Base-by-base conservation (phyloP, 2,888 invertebrate species). In the Volucella inanis region DNA sequence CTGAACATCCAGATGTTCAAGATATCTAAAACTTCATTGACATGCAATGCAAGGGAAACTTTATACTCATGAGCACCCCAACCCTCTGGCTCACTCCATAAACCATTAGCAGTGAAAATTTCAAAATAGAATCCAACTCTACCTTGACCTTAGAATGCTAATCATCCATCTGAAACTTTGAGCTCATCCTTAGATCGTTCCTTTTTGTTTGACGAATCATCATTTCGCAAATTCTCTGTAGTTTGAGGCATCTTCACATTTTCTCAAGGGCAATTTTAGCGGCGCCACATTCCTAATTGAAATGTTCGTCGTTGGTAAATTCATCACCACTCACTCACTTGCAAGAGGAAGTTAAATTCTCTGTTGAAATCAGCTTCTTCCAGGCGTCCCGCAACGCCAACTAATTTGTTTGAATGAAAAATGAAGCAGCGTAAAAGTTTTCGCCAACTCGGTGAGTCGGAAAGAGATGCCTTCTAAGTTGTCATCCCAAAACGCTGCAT, bases 401-500 rank as follows among this genome's bases (percentile, higher is more conserved):
- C 67, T 77, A 68, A 77, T 77, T 77, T 77, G 68, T 62, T 77
- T 77, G 47, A 72, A 14, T 4, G 61, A 50, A 50, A 49, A 71
- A 50, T 59, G 18, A 68, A 52, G 43, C 31, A 62, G 31, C 43
- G 45, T 38, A 68, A 76, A 76, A 68, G 50, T 76, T 67, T 76
- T 49, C 6, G 62, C 47, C 52, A n/a, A 54, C 76, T 76, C 14
- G 43, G 18, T 67, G 12, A 39, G 59, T 43, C 31, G 31, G 31
- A 4, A 31, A 31, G 31, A 31, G 31, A 31, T 31, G 31, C 31
- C 22, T 50, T 10, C 52, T n/a, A 50, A 50, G 76, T 77, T 77
- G 68, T 68, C 76, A 52, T 61, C 54, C 54, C 68, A 45, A 77
- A 77, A 70, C 39, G 77, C 68, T 77, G 62, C 77, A 77, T 77